phyloP scores from a whole-genome alignment of 1,140 invertebrate genomes.

The Camponotus vicinus region DNA sequence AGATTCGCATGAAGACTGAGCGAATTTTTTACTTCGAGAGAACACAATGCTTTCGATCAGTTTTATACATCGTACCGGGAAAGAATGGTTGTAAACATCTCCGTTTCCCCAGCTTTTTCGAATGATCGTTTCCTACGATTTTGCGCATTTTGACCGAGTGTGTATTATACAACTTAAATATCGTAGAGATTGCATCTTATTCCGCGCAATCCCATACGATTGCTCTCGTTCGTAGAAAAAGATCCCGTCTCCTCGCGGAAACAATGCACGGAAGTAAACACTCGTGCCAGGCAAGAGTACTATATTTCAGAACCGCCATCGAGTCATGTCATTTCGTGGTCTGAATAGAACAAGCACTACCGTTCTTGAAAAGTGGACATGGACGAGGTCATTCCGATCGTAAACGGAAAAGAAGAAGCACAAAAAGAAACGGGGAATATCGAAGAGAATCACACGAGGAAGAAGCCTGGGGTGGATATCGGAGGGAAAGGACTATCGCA shows the following conservation, averaged over 20 bases:
- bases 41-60: not conserved
- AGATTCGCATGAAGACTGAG: not conserved
- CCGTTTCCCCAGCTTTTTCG: not conserved
- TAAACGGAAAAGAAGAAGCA: constrained; percentile 61
- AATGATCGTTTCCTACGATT: constrained; percentile 32
- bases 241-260: constrained; percentile 15
- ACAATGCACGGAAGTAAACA: constrained; percentile 45
- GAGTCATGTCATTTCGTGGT: constrained; percentile 10
- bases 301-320: constrained; percentile 36
- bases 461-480: constrained; percentile 28
- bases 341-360: constrained; percentile 38
- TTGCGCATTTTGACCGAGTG: constrained; percentile 1
- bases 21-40: constrained; percentile 13
- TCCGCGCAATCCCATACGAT: constrained; percentile 11
- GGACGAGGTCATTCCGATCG: constrained; percentile 54
- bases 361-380: constrained; percentile 52
- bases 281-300: constrained; percentile 4
- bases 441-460: not conserved
- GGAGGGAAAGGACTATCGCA: constrained; percentile 16
- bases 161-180: constrained; percentile 22
- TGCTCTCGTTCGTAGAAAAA: constrained; percentile 38
- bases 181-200: constrained; percentile 22
- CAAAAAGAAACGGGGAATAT: constrained; percentile 59
- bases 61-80: not conserved
- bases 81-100: not conserved